phyloP scores from a whole-genome alignment of 2,113 vertebrate genomes.

The Lagopus muta region DNA sequence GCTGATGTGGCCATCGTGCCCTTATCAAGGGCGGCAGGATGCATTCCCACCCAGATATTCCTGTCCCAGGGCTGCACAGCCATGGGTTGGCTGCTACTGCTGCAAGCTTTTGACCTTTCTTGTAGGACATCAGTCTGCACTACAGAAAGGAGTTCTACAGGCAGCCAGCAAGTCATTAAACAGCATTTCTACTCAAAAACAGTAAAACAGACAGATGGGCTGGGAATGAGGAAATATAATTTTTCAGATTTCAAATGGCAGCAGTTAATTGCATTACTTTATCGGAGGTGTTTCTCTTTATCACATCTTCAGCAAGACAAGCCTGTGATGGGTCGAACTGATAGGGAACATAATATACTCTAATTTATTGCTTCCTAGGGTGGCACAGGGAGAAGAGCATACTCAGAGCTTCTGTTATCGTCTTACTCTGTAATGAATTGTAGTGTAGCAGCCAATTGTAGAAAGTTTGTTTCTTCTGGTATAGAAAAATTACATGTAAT shows the following conservation, averaged over 20 bases:
- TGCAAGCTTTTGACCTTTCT: not conserved
- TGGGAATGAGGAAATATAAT: not conserved
- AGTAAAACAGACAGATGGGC: not conserved
- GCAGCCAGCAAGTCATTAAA: not conserved
- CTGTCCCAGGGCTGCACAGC: not conserved
- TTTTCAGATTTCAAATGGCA: constrained; percentile 42
- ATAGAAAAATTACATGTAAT: not conserved
- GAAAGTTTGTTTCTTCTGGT: not conserved
- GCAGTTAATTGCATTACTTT: constrained; percentile 37
- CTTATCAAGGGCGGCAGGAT: not conserved
- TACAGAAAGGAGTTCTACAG: not conserved
- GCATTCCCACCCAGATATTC: not conserved
- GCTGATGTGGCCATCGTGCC: fast-evolving
- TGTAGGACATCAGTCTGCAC: not conserved
- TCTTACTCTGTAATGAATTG: not conserved
- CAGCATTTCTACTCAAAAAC: not conserved
- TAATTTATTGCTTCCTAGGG: constrained; percentile 47
- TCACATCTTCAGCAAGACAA: not conserved
- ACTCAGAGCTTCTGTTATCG: constrained; percentile 25
- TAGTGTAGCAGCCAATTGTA: constrained; percentile 3
- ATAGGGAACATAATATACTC: constrained; percentile 37
- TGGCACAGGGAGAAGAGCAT: not conserved
- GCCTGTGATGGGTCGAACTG: constrained; percentile 9
- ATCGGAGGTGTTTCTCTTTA: constrained; percentile 34
- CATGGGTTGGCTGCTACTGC: fast-evolving